phyloP scores from a whole-genome alignment of 1,140 invertebrate species.

The Choristoneura fumiferana region DNA sequence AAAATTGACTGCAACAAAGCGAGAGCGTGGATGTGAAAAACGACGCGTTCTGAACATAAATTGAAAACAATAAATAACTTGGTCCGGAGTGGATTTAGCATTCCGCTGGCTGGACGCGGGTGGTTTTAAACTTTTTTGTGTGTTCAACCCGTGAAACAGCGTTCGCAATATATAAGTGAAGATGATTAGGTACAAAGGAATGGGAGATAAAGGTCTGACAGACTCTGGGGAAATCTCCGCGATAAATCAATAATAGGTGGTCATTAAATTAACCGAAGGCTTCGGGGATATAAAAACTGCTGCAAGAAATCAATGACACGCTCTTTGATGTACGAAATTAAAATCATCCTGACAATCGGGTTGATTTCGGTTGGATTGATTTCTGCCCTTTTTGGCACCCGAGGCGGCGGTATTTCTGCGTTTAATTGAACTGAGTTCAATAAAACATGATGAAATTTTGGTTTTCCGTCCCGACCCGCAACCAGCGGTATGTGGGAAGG shows the following conservation, averaged over 20 bases:
- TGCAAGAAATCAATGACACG: not conserved
- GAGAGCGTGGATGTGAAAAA: not conserved
- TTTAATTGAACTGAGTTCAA: too few species aligned
- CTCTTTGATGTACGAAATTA: constrained; percentile 2
- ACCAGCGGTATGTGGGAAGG: too few species aligned
- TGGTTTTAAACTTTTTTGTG: not conserved
- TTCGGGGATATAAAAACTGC: not conserved
- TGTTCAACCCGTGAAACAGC: too few species aligned
- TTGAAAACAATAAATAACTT: constrained; percentile 16
- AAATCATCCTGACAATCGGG: not conserved
- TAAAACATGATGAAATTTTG: too few species aligned
- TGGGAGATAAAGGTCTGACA: constrained; percentile 8
- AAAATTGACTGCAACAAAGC: not conserved
- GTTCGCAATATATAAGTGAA: too few species aligned
- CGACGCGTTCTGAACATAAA: constrained; percentile 3
- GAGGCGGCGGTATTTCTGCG: too few species aligned
- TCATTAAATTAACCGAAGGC: constrained; percentile 8
- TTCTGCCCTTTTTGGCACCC: too few species aligned
- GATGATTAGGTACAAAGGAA: too few species aligned
- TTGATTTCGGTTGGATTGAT: too few species aligned
- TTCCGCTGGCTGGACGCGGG: not conserved
- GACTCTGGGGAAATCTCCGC: not conserved
- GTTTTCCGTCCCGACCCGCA: too few species aligned
- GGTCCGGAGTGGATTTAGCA: constrained; percentile 6
- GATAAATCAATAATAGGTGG: constrained; percentile 3